Evolutionary conservation across 23 tunicate species (phyloP), one percentile per base, ranked within the genome.

Genomic region (Phallusia fumigata): DNA sequence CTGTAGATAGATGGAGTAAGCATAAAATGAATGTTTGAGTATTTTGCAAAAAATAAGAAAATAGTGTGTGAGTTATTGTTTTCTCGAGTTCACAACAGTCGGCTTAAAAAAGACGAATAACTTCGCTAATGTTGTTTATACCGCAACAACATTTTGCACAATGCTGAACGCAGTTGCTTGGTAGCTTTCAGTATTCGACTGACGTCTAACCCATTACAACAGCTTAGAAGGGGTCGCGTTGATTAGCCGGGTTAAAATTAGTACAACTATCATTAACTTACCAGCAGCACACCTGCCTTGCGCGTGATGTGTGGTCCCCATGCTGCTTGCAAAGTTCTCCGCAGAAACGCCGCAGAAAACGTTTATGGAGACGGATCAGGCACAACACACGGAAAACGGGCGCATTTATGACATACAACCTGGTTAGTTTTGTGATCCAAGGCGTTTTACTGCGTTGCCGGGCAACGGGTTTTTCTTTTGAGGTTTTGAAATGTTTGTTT

Each of bases 341-440:
- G 69, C 28, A 1, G 8, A 5, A 1, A 16, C 69, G 69, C 69
- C 16, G 15, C 28, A 22, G 69, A 13, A 24, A 58, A 58, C 3
- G 2, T 24, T 21, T 21, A 58, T 58, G 26, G 69, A 58, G 69
- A 58, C 28, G 69, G 16, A 58, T 58, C 69, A 21, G 69, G 69
- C 69, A 16, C 15, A 58, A 16, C 69, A 58, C 69, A 58, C 3
- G 16, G 26, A 58, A 21, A 58, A 21, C 28, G 1, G 69, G 69
- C 26, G 28, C 69, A 6, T 58, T 58, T 58, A 24, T 24, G 69
- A 58, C 28, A 58, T 13, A 58, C 69, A 58, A 58, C 28, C 28
- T 58, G 26, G 69, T 58, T 58, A 58, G 69, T 58, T 58, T 58
- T 6, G 69, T 58, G 69, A 58, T 58, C 28, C 26, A 58, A 58